Conservation (phyloP, 2,888 invertebrate species). For the Deilephila elpenor region DNA sequence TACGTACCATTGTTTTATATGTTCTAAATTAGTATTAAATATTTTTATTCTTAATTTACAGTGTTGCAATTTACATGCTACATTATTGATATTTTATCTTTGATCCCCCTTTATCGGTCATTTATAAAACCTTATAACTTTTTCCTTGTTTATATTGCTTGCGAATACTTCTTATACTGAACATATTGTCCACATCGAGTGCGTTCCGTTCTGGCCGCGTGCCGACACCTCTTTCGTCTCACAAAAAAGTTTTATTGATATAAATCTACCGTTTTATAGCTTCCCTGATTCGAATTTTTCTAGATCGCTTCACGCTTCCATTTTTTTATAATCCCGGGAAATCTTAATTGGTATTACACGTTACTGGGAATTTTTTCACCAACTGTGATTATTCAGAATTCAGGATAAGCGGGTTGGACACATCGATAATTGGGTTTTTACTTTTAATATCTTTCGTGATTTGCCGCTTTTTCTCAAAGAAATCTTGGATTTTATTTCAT, state of each 20-base stretch:
- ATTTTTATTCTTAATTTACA: too few species aligned
- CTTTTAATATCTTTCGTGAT: background rate
- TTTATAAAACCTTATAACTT: too few species aligned
- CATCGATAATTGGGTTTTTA: constrained; percentile 3
- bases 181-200: background rate
- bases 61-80: too few species aligned
- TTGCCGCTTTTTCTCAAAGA: background rate
- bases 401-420: background rate
- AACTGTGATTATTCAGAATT: background rate
- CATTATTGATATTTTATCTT: too few species aligned
- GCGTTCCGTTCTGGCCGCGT: background rate
- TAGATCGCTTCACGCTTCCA: background rate
- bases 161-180: background rate
- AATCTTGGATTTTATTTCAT: background rate
- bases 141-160: background rate
- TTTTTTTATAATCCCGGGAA: constrained; percentile 13
- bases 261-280: constrained; percentile 16
- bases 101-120: too few species aligned
- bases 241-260: constrained; percentile 9
- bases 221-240: background rate
- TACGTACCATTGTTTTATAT: too few species aligned
- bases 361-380: constrained; percentile 11
- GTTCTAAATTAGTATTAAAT: too few species aligned
- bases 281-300: constrained; percentile 16
- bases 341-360: constrained; percentile 19